phyloP scores from a whole-genome alignment of 2,113 vertebrate species.

The Pangasianodon gigas region DNA sequence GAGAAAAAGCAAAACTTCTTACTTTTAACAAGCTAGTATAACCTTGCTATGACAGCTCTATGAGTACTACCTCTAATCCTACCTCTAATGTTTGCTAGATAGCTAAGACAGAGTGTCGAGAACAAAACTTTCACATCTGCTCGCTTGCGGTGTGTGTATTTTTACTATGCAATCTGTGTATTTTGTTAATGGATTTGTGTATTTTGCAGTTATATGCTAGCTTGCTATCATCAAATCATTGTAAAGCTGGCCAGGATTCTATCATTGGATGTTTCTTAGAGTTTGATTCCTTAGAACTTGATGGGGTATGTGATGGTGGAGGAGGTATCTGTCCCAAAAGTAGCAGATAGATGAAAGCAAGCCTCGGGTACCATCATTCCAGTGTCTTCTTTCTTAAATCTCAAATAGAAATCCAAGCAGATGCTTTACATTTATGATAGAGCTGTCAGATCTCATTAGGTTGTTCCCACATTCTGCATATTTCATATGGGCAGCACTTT shows the following conservation, averaged over 20 bases:
- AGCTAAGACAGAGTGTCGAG: neutral
- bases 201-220: neutral
- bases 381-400: neutral
- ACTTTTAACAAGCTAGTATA: neutral
- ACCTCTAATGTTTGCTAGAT: neutral
- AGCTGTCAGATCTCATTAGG: constrained; percentile 6
- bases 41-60: no score
- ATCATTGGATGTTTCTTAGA: neutral
- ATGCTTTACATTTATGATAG: neutral
- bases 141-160: neutral
- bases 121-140: neutral
- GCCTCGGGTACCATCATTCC: neutral
- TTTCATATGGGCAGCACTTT: constrained; percentile 35
- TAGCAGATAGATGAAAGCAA: neutral
- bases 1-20: neutral
- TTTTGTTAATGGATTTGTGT: neutral
- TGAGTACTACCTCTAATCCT: no score
- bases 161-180: neutral
- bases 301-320: neutral
- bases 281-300: neutral
- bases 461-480: constrained; percentile 10
- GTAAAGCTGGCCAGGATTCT: neutral
- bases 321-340: neutral
- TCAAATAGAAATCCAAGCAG: neutral
- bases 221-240: neutral